Evolutionary conservation across 1,140 invertebrate genomes (phyloP).

Genomic region (Orius laevigatus): DNA sequence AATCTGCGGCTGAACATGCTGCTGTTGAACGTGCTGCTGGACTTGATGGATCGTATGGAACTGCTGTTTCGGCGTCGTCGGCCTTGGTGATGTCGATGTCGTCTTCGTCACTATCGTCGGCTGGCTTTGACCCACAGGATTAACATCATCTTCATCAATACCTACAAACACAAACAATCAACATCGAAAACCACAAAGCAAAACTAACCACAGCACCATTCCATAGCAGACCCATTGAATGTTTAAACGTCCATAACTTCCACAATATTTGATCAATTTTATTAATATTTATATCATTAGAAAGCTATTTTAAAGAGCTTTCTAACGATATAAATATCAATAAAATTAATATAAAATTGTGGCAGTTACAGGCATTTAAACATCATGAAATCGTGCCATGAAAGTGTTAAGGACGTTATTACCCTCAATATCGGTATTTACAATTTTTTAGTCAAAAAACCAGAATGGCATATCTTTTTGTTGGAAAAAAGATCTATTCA

Average conservation of each 20-base stretch:
- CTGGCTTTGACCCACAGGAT: conserved; percentile 24
- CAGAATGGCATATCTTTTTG: background rate
- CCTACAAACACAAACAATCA: conserved; percentile 14
- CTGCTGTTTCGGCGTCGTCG: conserved; percentile 19
- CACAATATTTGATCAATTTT: no score
- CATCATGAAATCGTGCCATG: background rate
- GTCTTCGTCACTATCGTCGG: conserved; percentile 5
- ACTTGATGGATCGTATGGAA: conserved; percentile 17
- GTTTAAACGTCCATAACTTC: no score
- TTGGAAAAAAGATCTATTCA: background rate
- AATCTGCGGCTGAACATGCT: conserved; percentile 12
- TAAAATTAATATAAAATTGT: no score
- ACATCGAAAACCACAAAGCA: background rate
- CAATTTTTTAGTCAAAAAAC: background rate
- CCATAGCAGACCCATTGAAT: background rate
- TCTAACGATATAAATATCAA: no score
- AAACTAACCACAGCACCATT: no score
- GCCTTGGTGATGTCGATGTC: conserved; percentile 15
- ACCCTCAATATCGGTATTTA: no score
- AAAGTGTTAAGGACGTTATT: background rate
- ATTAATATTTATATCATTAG: no score
- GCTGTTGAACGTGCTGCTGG: conserved; percentile 11
- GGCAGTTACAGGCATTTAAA: no score
- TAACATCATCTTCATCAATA: conserved; percentile 33
- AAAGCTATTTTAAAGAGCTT: no score